Percentiles rank a stretch among this genome's conserved stretches.
phyloP scores from a whole-genome alignment of 2,797 vertebrate species.

The Rhinogobio ventralis region DNA sequence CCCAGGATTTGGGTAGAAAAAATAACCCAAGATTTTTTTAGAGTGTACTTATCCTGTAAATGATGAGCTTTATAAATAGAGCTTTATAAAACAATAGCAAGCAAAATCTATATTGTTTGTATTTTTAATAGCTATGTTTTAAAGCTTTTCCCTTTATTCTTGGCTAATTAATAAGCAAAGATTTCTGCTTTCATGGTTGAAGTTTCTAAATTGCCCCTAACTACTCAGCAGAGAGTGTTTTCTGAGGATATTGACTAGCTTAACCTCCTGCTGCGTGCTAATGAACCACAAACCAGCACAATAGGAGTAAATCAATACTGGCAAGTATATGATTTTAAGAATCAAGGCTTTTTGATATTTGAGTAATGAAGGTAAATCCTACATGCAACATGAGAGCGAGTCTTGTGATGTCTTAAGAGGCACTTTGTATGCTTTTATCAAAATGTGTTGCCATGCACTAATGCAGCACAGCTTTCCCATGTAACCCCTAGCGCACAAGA shows the following conservation, averaged over 20 bases:
- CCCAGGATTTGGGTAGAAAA: too few relatives aligned
- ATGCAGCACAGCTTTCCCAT: conserved; percentile 10
- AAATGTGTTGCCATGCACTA: conserved; percentile 30
- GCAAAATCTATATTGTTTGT: background rate
- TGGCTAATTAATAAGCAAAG: background rate
- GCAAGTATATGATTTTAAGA: conserved; percentile 71
- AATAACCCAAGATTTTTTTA: background rate
- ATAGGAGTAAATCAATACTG: conserved; percentile 72
- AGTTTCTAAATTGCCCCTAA: conserved; percentile 25
- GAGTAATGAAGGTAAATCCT: conserved; percentile 16
- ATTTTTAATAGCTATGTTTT: background rate
- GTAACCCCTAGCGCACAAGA: background rate
- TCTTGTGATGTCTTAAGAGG: conserved; percentile 7
- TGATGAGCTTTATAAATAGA: background rate
- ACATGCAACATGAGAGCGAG: background rate
- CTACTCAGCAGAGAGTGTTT: conserved; percentile 25
- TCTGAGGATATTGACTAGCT: conserved; percentile 69
- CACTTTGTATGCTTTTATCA: background rate
- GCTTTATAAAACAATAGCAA: background rate
- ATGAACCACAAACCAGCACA: conserved; percentile 66
- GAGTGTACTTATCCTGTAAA: background rate
- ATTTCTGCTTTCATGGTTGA: background rate
- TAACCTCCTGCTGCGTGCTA: conserved; percentile 66
- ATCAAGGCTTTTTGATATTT: conserved; percentile 70
- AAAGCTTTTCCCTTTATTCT: background rate